Percentiles rank a stretch among this genome's conserved stretches.
phyloP scores from a whole-genome alignment of 1,140 invertebrate genomes.

The Drosophila simulans region DNA sequence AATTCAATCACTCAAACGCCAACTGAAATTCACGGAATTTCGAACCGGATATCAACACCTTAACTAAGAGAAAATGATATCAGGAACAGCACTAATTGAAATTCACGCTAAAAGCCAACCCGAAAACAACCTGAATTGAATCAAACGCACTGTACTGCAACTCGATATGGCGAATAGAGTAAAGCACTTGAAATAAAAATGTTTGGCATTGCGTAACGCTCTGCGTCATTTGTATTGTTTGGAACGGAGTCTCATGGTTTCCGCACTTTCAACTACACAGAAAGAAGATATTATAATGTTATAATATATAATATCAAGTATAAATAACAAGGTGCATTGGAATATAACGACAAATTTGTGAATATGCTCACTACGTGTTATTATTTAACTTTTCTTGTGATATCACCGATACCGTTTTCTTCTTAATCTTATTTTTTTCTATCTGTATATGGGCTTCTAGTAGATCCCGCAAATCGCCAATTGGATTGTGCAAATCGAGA shows the following conservation, averaged over 20 bases:
- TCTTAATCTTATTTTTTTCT: neutral
- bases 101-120: constrained; percentile 22
- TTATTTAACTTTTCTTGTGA: no score
- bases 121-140: constrained; percentile 16
- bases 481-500: constrained; percentile 66
- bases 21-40: constrained; percentile 9
- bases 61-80: constrained; percentile 28
- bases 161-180: constrained; percentile 20
- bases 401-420: neutral
- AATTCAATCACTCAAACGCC: constrained; percentile 23
- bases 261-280: neutral
- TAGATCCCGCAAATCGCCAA: constrained; percentile 63
- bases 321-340: neutral
- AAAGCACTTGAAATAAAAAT: constrained; percentile 46
- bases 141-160: constrained; percentile 26
- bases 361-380: no score
- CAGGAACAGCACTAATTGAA: constrained; percentile 33
- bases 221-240: constrained; percentile 32
- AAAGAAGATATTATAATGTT: neutral
- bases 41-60: constrained; percentile 12
- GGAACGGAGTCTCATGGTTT: constrained; percentile 6
- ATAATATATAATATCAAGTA: no score
- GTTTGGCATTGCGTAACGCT: constrained; percentile 50
- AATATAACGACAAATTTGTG: neutral
- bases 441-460: neutral